Evolutionary conservation across 2,888 invertebrate species (phyloP), one percentile per base, ranked within the genome.

Genomic region (Calameuta filiformis): DNA sequence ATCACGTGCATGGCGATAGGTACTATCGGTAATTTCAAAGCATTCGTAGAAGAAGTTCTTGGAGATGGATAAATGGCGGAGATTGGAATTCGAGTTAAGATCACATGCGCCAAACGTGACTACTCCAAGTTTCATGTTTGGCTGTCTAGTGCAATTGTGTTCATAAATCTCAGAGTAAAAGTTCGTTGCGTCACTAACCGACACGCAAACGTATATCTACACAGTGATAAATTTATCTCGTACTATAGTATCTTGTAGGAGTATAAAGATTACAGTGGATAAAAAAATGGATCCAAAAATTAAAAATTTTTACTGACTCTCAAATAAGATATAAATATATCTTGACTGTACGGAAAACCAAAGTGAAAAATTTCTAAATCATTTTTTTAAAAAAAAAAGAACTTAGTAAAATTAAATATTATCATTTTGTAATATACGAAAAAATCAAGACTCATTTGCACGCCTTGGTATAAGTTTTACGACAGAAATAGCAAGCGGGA

Each of bases 131-230:
- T 82, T 71, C 77, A 74, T 84, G 81, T 85, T 86, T 86, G 85
- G 83, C 85, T 87, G 84, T 86, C 83, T 83, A 82, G 84, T 86
- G 84, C 83, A 82, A 86, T 87, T 85, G 85, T 81, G 68, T 76
- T 80, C 84, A 84, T 87, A 87, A 88, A 89, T 89, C 85, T 85
- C 80, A 78, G 81, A 81, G 80, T 83, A 84, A 71, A 86, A 88
- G 85, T 87, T 88, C 84, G 86, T 87, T 85, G 85, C 83, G 80
- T 83, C 56, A 56, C 56, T 56, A 56, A 23, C 56, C 23, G 56
- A 9, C 23, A 23, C 9, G 15, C 23, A 23, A 56, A 56, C 9
- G 2, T 56, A 23, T 23, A 56, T 23, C 56, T 23, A 56, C 2
- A 56, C 2, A 23, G 23, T 56, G 56, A 56, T 56, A 56, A 23